Percentiles rank a stretch among this genome's conserved stretches.
Evolutionary conservation across 1,140 invertebrate species (phyloP).

Genomic region (Pygmarrhopalites habei): DNA sequence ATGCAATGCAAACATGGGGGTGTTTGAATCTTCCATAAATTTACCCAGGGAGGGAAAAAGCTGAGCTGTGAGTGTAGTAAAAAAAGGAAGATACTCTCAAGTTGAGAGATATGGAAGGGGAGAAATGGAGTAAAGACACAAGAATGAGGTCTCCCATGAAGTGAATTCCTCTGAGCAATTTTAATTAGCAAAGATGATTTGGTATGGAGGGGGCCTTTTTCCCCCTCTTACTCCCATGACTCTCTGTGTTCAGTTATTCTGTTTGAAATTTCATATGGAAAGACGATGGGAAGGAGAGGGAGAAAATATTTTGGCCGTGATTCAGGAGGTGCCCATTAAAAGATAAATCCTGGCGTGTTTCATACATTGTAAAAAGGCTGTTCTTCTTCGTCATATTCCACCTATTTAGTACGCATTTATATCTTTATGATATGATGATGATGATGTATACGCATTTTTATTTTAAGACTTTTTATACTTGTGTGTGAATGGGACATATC

Average conservation of each 20-base stretch:
- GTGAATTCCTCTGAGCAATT: neutral
- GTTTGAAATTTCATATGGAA: too few species aligned
- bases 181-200: constrained; percentile 2
- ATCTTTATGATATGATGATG: constrained; percentile 1
- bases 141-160: constrained; percentile 1
- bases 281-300: too few species aligned
- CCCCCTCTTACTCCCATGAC: neutral
- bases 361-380: neutral
- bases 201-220: neutral
- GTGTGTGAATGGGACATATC: neutral
- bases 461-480: neutral
- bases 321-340: neutral
- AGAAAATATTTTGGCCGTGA: neutral
- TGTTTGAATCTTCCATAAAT: neutral
- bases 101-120: neutral
- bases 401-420: neutral
- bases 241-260: neutral
- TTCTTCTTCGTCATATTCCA: neutral
- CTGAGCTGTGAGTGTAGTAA: neutral
- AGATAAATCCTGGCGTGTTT: neutral
- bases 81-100: neutral
- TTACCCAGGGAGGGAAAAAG: neutral
- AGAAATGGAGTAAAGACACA: neutral
- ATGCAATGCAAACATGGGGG: too few species aligned
- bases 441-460: neutral